Conservation (phyloP, 2,888 invertebrate species). For the Drosophila koepferae region DNA sequence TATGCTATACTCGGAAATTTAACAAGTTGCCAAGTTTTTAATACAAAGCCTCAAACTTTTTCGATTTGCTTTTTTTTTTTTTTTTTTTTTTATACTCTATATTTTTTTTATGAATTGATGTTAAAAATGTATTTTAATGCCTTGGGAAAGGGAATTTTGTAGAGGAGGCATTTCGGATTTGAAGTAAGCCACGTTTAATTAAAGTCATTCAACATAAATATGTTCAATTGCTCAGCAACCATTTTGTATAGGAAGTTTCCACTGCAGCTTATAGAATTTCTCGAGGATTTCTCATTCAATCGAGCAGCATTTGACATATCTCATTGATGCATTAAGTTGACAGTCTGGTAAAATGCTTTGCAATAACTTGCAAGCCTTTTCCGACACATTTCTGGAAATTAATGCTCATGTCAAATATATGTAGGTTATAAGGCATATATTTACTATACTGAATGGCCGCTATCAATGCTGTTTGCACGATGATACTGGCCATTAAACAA, state of each 20-base stretch:
- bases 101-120: conserved; percentile 39
- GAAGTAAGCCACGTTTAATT: background rate
- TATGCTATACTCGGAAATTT: conserved; percentile 52
- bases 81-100: no score
- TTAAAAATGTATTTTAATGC: conserved; percentile 24
- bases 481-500: conserved; percentile 49
- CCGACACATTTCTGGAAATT: conserved; percentile 18
- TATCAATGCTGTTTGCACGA: conserved; percentile 50
- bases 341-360: background rate
- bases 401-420: conserved; percentile 9
- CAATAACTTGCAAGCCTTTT: conserved; percentile 2
- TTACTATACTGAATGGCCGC: conserved; percentile 28
- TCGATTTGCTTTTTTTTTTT: conserved; percentile 68
- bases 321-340: conserved; percentile 3
- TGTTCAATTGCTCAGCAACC: no score
- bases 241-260: background rate
- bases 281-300: background rate
- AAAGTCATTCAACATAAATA: conserved; percentile 4
- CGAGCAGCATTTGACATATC: background rate
- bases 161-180: background rate
- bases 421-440: conserved; percentile 10
- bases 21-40: conserved; percentile 78
- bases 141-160: background rate
- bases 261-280: conserved; percentile 3
- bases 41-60: conserved; percentile 70